Evolutionary conservation across 2,888 invertebrate genomes (phyloP).

Genomic region (Scelioninae gen. 2): DNA sequence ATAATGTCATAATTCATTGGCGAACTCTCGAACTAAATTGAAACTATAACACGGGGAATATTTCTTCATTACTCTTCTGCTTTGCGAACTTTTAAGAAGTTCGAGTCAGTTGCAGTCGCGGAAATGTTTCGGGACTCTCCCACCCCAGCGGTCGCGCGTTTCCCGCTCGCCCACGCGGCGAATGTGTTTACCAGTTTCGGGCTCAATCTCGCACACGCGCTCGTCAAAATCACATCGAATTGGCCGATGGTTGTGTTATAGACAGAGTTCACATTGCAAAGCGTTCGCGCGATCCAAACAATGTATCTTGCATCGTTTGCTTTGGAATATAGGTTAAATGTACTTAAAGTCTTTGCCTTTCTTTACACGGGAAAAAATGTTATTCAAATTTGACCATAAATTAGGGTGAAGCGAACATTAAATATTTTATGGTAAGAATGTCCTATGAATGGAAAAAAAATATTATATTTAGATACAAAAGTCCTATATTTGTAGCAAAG

Average conservation of each 20-base stretch:
- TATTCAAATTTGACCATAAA: too few species aligned
- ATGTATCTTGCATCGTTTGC: too few species aligned
- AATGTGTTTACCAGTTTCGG: slow-evolving; percentile 35
- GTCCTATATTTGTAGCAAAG: too few species aligned
- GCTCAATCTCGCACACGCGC: slow-evolving; percentile 16
- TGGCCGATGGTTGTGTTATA: not conserved
- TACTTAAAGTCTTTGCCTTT: too few species aligned
- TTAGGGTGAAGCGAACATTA: too few species aligned
- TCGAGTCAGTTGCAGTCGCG: slow-evolving; percentile 45
- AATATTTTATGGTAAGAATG: too few species aligned
- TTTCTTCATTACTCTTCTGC: slow-evolving; percentile 58
- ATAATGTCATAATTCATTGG: slow-evolving; percentile 57
- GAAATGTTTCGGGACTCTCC: slow-evolving; percentile 46
- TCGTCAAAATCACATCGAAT: slow-evolving; percentile 23
- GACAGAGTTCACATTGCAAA: not conserved
- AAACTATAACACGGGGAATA: slow-evolving; percentile 57
- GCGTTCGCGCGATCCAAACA: not conserved
- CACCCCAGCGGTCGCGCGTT: slow-evolving; percentile 30
- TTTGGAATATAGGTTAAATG: too few species aligned
- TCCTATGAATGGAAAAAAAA: too few species aligned
- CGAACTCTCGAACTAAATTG: slow-evolving; percentile 57
- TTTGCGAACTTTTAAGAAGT: slow-evolving; percentile 53
- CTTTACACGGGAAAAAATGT: too few species aligned
- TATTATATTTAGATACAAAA: too few species aligned
- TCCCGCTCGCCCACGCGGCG: slow-evolving; percentile 18